Conservation (phyloP, 2,797 vertebrate genomes). For the Alectoris magna region DNA sequence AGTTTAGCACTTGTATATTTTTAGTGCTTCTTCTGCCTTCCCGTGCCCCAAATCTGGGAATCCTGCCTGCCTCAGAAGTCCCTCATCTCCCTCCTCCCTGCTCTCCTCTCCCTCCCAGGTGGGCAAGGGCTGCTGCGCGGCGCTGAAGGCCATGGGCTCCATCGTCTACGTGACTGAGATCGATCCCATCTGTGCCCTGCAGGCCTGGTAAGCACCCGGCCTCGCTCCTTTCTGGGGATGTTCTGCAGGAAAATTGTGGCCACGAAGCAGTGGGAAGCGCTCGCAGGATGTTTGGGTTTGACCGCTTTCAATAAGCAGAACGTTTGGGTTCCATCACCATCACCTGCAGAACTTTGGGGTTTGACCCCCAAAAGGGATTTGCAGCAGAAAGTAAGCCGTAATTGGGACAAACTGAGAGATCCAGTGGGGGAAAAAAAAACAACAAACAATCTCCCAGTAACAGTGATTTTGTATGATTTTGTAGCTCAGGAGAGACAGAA, state of each 20-base stretch:
- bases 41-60: too few relatives aligned
- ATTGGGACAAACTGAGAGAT: neutral
- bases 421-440: neutral
- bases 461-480: fast-evolving
- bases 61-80: too few relatives aligned
- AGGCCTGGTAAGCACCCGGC: neutral
- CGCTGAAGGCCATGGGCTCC: neutral
- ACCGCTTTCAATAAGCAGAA: too few relatives aligned
- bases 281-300: too few relatives aligned
- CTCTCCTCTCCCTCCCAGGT: neutral
- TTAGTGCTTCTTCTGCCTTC: too few relatives aligned
- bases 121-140: neutral
- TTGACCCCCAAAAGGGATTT: neutral
- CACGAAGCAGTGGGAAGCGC: neutral
- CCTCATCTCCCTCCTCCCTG: too few relatives aligned
- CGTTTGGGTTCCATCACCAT: too few relatives aligned
- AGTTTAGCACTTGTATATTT: too few relatives aligned
- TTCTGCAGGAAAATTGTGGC: neutral
- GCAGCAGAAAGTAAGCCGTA: neutral
- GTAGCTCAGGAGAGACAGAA: neutral
- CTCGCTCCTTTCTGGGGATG: neutral
- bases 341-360: too few relatives aligned
- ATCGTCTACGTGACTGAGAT: neutral
- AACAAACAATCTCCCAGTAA: neutral
- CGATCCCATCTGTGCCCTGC: neutral